These are phyloP conservation scores for Melanaphis sacchari DNA, from an alignment of 1,140 invertebrate genomes.

Conservation along the genomic window DNA sequence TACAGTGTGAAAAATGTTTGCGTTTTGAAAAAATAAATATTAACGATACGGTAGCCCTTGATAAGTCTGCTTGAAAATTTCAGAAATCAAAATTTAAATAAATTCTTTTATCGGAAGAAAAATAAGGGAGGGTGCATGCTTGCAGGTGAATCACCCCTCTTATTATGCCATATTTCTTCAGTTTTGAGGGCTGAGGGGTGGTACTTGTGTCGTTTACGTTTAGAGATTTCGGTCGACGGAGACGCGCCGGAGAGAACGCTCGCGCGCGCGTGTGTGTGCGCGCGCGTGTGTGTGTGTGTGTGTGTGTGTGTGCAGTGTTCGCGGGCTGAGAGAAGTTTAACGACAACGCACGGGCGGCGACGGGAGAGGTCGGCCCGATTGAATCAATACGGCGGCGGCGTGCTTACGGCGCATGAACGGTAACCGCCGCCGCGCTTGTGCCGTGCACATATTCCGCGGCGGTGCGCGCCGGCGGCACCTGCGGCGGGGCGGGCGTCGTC, in stretches of 20 bases:
- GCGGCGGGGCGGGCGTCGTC: constrained; percentile 34
- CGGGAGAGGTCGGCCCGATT: constrained; percentile 40
- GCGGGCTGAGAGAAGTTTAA: constrained; percentile 25
- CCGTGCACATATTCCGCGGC: constrained; percentile 1
- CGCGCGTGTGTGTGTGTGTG: neutral
- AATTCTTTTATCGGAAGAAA: neutral
- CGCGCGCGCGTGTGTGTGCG: neutral
- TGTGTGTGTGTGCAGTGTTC: neutral
- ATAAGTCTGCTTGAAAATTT: neutral
- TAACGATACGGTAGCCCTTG: neutral
- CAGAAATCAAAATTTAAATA: neutral
- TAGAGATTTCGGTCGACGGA: neutral
- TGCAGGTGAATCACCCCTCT: neutral
- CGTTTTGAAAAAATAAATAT: neutral
- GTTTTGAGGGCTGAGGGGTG: neutral
- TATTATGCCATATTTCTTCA: neutral
- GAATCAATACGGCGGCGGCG: constrained; percentile 56
- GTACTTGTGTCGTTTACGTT: neutral
- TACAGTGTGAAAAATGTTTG: neutral
- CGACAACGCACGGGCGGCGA: constrained; percentile 16
- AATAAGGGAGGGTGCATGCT: neutral
- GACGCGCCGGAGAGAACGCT: neutral
- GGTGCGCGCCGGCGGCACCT: constrained; percentile 46
- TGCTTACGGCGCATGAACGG: constrained; percentile 33
- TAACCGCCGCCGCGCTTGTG: constrained; percentile 40